Conservation (phyloP, 2,888 invertebrate species). For the Stenodema calcarata region DNA sequence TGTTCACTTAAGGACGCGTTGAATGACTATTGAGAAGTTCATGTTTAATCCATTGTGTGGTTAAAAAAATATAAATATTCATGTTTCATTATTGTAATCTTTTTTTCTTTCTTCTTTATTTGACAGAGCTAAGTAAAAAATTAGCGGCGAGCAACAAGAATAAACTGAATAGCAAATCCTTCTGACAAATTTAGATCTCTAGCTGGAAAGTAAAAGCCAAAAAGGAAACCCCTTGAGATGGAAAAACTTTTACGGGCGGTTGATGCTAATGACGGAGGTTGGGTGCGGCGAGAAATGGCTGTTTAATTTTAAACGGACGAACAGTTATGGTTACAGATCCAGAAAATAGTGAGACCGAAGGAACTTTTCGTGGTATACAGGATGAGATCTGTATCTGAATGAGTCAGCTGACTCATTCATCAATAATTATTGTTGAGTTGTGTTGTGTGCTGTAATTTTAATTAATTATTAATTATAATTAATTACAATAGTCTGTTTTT, state of each 20-base stretch:
- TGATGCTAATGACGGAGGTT: not conserved
- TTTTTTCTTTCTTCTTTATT: too few relatives aligned
- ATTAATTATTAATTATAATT: too few relatives aligned
- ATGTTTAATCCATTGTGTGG: too few relatives aligned
- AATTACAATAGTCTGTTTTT: too few relatives aligned
- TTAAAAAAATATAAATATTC: too few relatives aligned
- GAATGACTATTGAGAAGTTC: too few relatives aligned
- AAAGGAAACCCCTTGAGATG: not conserved
- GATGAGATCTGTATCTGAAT: not conserved
- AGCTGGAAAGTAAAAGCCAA: not conserved
- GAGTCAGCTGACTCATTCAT: not conserved
- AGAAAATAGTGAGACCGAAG: not conserved
- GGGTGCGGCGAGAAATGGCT: not conserved
- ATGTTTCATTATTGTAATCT: too few relatives aligned
- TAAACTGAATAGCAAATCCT: not conserved
- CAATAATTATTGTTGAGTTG: not conserved
- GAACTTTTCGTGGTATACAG: not conserved
- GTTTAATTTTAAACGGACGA: constrained; percentile 3
- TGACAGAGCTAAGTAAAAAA: not conserved
- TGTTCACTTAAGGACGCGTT: too few relatives aligned
- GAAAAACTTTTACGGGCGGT: not conserved
- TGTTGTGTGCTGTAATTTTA: too few relatives aligned
- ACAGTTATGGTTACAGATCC: not conserved
- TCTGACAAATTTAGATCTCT: not conserved
- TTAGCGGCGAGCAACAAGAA: not conserved